Evolutionary conservation across 2,888 invertebrate genomes (phyloP), one percentile per base, ranked within the genome.

Genomic region (Odontocolon sp.): DNA sequence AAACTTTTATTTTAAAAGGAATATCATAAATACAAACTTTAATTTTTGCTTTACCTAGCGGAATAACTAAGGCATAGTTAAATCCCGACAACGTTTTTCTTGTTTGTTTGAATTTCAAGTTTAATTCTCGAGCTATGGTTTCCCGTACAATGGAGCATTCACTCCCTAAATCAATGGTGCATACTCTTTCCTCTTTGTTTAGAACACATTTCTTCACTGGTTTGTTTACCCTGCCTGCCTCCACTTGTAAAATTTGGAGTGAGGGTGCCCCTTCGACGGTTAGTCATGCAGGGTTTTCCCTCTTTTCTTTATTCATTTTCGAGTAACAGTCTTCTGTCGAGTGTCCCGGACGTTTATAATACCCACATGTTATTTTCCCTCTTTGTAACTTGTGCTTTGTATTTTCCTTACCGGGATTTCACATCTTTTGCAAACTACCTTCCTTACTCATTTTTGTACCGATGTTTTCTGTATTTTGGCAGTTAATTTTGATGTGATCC

Each of bases 131-230:
- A 3, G 68, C 68, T n/a, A 18, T 31, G 14, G 36, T 28, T 8
- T 68, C 26, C 2, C 47, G 14, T 8, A 68, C 50, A 3, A 57
- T 26, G 2, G 68, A 57, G 16, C 69, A 59, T 16, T 67, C 67
- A 45, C 67, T 67, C 8, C 67, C 56, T 33, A 64, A 8, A 50
- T 66, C 66, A 8, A 66, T 33, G 21, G 56, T 14, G 14, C 67
- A 67, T 18, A 56, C 42, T 21, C 8, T 56, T 6, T 56, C 45
- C 11, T 45, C 14, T 11, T 18, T 14, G 4, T 67, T 67, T 1
- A 54, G 11, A 8, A 18, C 21, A 31, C 67, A 67, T 3, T 18
- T 18, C 23, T 54, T 67, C 0, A 67, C 26, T 5, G 54, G 54
- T 28, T 67, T 67, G 0, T 21, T 5, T 16, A 67, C 54, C 16